Percentiles rank a stretch among this genome's conserved stretches.
These are phyloP conservation scores for Felis chaus DNA, from an alignment of 2,113 vertebrate species.

Conservation along the genomic window DNA sequence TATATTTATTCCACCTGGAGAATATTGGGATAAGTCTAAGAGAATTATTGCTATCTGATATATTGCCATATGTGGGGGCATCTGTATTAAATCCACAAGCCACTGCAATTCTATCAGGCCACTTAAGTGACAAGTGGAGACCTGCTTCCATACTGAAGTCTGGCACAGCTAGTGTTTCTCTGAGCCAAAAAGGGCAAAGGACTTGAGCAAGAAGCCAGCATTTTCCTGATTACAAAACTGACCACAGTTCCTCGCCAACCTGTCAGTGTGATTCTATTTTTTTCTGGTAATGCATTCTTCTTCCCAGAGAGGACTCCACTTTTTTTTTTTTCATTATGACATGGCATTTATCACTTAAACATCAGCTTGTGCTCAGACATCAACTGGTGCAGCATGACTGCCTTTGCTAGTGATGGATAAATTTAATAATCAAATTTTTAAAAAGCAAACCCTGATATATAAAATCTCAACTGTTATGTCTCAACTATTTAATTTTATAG, in stretches of 20 bases:
- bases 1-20: background rate
- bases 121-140: constrained; percentile 72
- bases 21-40: background rate
- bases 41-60: constrained; percentile 57
- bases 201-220: constrained; percentile 82
- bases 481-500: background rate
- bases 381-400: background rate
- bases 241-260: constrained; percentile 80
- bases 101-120: constrained; percentile 73
- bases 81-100: constrained; percentile 70
- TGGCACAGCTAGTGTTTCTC: constrained; percentile 61
- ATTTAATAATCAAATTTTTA: background rate
- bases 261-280: constrained; percentile 63
- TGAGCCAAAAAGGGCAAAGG: constrained; percentile 88
- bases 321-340: constrained; percentile 74
- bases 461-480: background rate
- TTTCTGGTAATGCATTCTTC: constrained; percentile 71
- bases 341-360: constrained; percentile 41
- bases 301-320: constrained; percentile 71
- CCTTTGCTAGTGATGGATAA: background rate
- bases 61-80: background rate
- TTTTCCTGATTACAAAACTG: constrained; percentile 87
- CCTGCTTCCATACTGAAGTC: constrained; percentile 70
- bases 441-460: background rate
- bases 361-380: constrained; percentile 49